phyloP scores from a whole-genome alignment of 1,140 invertebrate genomes.

The Tribolium madens region DNA sequence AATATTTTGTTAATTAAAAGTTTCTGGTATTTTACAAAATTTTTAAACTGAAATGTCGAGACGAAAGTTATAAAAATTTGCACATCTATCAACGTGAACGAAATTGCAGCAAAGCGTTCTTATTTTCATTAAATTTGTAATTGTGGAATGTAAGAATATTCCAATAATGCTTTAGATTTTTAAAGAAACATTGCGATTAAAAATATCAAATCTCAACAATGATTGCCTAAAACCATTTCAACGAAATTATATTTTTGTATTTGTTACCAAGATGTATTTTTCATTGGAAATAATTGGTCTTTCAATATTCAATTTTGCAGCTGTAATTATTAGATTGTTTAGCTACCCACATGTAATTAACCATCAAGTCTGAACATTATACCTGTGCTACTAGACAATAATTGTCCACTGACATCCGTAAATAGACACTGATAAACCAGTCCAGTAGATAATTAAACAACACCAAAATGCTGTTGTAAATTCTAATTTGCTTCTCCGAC shows the following conservation, averaged over 20 bases:
- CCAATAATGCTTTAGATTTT: too few species aligned
- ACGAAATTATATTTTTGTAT: too few species aligned
- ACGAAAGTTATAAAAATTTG: neutral
- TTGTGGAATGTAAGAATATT: neutral
- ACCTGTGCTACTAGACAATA: neutral
- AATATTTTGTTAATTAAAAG: slow-evolving; percentile 34
- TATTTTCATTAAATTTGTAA: neutral
- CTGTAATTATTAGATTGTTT: neutral
- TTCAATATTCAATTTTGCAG: neutral
- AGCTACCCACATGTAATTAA: neutral
- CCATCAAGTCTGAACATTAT: neutral
- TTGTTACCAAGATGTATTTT: too few species aligned
- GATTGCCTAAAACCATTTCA: too few species aligned
- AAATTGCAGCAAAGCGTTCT: neutral
- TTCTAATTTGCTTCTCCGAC: too few species aligned
- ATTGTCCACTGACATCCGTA: neutral
- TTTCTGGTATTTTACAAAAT: slow-evolving; percentile 10
- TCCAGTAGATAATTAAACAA: neutral
- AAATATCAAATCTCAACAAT: too few species aligned
- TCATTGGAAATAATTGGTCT: neutral
- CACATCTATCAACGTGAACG: neutral
- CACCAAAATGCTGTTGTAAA: too few species aligned
- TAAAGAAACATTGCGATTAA: too few species aligned
- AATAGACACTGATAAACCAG: neutral
- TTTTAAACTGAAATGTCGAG: neutral